phyloP scores from a whole-genome alignment of 2,888 invertebrate species.

The Himalopsyche japonica region DNA sequence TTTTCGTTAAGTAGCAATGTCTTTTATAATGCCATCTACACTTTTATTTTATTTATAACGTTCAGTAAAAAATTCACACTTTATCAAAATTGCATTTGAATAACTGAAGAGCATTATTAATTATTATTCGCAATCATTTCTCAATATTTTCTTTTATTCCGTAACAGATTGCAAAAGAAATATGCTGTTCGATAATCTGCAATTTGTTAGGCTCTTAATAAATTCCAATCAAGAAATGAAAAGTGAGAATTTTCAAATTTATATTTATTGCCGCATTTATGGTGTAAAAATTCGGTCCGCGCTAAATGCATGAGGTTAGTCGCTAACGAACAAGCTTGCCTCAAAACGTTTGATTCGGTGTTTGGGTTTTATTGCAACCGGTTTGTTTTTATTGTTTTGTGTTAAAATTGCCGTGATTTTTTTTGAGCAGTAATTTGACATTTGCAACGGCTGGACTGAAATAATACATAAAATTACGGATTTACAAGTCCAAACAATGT shows the following conservation, averaged over 20 bases:
- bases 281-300: not conserved
- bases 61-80: no score
- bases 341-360: not conserved
- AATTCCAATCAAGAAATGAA: not conserved
- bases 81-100: no score
- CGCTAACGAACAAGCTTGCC: not conserved
- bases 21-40: no score
- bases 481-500: not conserved
- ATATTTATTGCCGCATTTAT: not conserved
- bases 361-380: not conserved
- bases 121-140: no score
- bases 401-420: not conserved
- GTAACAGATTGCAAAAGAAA: no score
- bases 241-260: not conserved
- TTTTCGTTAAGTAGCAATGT: no score
- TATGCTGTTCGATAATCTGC: not conserved
- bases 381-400: not conserved
- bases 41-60: no score
- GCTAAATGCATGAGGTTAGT: not conserved
- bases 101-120: no score
- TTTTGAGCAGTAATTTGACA: not conserved
- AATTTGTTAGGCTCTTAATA: not conserved
- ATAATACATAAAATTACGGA: not conserved
- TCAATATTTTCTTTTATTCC: no score
- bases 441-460: not conserved